Conservation (phyloP, 2,888 invertebrate genomes). For the Campoplex nolae region DNA sequence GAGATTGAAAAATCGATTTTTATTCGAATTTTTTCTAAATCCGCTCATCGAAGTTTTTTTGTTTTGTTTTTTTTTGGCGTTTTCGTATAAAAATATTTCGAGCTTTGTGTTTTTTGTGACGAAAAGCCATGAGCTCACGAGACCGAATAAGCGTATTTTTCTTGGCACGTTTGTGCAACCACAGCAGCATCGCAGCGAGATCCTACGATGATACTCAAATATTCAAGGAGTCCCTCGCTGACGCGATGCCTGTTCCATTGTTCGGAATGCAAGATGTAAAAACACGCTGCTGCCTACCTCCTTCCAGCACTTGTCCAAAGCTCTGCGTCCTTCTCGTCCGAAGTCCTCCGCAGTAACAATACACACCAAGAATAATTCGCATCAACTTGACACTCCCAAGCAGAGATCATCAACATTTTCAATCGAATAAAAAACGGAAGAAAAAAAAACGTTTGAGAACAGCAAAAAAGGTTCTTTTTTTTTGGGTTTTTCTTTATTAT, state of each 20-base stretch:
- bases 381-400: conserved; percentile 46
- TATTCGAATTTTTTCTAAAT: not conserved
- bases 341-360: conserved; percentile 41
- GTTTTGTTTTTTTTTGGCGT: not conserved
- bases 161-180: conserved; percentile 20
- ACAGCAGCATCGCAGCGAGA: conserved; percentile 22
- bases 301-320: conserved; percentile 33
- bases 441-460: not conserved
- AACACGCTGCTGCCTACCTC: conserved; percentile 33
- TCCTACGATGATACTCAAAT: conserved; percentile 27
- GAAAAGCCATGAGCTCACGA: not conserved
- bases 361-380: conserved; percentile 49
- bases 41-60: not conserved
- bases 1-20: not conserved
- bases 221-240: conserved; percentile 28
- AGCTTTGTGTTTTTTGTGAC: not conserved
- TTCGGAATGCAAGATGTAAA: conserved; percentile 55
- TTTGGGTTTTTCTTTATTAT: not conserved
- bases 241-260: conserved; percentile 54
- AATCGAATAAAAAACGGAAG: not conserved
- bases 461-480: not conserved
- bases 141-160: conserved; percentile 6
- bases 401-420: conserved; percentile 12
- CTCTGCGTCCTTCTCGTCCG: conserved; percentile 28
- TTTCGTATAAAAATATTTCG: not conserved